Evolutionary conservation across 2,797 vertebrate genomes (phyloP).

Genomic region (Sebastolobus alascanus): DNA sequence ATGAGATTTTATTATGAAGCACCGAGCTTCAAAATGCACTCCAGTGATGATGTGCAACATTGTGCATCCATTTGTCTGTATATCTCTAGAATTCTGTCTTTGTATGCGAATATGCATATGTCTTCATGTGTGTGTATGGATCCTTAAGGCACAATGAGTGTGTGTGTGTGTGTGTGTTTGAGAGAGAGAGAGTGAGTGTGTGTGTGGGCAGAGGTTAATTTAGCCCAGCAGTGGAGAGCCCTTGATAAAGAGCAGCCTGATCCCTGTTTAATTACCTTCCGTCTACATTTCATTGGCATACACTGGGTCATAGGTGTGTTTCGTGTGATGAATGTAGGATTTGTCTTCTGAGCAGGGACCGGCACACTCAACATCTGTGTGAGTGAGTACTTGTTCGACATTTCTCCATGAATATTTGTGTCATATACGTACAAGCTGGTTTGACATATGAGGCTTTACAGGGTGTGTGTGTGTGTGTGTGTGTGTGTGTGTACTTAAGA

Average conservation of each 20-base stretch:
- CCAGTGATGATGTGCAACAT: not conserved
- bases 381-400: conserved; percentile 29
- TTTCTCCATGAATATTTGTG: conserved; percentile 20
- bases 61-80: not conserved
- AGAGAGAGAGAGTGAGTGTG: conserved; percentile 32
- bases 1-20: conserved; percentile 6
- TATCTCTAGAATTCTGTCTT: not conserved
- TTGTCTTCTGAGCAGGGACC: conserved; percentile 8
- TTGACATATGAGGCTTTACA: not conserved
- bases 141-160: conserved; percentile 10
- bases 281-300: conserved; percentile 74
- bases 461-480: not conserved
- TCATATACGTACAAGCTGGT: not conserved
- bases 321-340: conserved; percentile 65
- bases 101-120: conserved; percentile 28
- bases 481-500: not conserved
- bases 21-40: not conserved
- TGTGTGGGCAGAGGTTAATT: conserved; percentile 82
- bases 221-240: conserved; percentile 81
- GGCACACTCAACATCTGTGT: not conserved
- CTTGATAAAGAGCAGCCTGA: conserved; percentile 84
- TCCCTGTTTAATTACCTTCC: conserved; percentile 85
- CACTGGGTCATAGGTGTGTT: conserved; percentile 72
- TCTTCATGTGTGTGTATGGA: conserved; percentile 33
- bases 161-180: conserved; percentile 36